Evolutionary conservation across 2,113 vertebrate genomes (phyloP), one percentile per base, ranked within the genome.

Genomic region (Gobio gobio): DNA sequence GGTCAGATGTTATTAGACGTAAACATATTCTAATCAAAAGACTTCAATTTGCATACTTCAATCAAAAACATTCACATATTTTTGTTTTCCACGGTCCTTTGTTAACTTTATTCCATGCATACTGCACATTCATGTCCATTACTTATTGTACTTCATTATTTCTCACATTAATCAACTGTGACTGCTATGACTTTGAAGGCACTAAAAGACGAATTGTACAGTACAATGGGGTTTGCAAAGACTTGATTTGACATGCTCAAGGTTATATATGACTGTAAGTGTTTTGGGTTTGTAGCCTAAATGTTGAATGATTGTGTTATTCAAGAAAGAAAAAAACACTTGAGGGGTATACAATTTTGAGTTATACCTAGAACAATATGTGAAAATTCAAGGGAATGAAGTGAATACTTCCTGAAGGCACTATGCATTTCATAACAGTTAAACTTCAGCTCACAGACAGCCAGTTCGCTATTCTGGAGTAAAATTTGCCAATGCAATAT

Each of bases 401-500:
- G 36, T 72, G 68, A 72, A 43, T 72, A 43, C 68, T 43, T 72
- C 36, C 68, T 43, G 68, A 43, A 43, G 66, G 68, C 36, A 72
- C 68, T 40, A 16, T 75, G 26, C 13, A 26, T 29, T 75, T 49
- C 24, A 26, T 26, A 47, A 45, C n/a, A 12, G 40, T 49, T 64
- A 49, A 63, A 64, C 59, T 80, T 80, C 59, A 80, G 43, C 78
- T 80, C 43, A 80, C 16, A 1, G 24, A 64, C 59, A 66, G 77
- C 59, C 33, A n/a, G 76, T 51, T 40, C 4, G 8, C 78, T 29
- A 10, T 45, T 9, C 45, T 26, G 13, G 22, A 64, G 40, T 45
- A 64, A 80, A 80, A 80, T 29, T 20, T 26, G 43, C n/a, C n/a
- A 47, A 64, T 80, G 59, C 24, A 80, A 64, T 80, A 80, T 80